phyloP scores from a whole-genome alignment of 1,140 invertebrate species.

The Brachionus calyciflorus region DNA sequence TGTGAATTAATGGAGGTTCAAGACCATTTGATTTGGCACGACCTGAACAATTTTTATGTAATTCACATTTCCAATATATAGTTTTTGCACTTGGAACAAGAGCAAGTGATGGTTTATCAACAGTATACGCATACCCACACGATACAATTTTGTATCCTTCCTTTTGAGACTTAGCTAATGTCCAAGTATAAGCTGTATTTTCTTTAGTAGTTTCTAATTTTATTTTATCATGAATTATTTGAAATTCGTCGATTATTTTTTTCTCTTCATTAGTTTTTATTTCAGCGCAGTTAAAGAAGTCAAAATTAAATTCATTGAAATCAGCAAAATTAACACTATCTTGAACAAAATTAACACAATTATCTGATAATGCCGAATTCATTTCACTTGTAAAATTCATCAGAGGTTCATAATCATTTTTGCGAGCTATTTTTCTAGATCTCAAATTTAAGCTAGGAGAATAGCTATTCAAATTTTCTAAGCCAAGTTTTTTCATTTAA shows the following conservation, averaged over 20 bases:
- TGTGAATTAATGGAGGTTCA: neutral
- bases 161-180: slow-evolving; percentile 18
- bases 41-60: neutral
- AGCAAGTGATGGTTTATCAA: neutral
- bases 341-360: neutral
- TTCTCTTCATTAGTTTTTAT: neutral
- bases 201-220: neutral
- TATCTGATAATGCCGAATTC: neutral
- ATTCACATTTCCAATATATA: slow-evolving; percentile 6
- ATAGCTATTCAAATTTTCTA: neutral
- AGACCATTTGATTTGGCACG: neutral
- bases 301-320: neutral
- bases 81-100: neutral
- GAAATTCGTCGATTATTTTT: neutral
- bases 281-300: neutral
- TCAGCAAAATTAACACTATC: neutral
- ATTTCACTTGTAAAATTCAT: neutral
- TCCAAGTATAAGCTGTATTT: neutral
- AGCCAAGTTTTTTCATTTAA: neutral
- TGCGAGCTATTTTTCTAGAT: neutral
- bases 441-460: neutral
- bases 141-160: neutral
- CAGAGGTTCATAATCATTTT: neutral
- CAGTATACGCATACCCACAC: neutral
- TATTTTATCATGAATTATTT: neutral